Evolutionary conservation across 2,888 invertebrate genomes (phyloP).

Genomic region (Ormyrus labotus): DNA sequence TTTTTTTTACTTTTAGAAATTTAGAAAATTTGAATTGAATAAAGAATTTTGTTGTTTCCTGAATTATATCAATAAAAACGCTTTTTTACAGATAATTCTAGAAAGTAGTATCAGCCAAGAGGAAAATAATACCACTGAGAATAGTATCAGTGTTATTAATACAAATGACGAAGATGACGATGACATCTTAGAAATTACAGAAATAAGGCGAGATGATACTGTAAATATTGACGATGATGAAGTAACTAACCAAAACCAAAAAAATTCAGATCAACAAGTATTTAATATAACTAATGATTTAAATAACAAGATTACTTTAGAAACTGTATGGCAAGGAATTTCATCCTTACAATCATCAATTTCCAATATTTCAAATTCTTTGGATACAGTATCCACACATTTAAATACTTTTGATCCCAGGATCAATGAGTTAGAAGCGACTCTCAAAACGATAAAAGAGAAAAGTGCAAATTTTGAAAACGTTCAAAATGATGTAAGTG

Average conservation of each 20-base stretch:
- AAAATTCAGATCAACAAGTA: background rate
- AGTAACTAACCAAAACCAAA: background rate
- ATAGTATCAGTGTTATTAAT: no score
- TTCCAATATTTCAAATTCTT: conserved; percentile 48
- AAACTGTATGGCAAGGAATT: conserved; percentile 53
- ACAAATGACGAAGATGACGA: conserved; percentile 1
- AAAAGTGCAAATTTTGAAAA: conserved; percentile 48
- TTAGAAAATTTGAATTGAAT: no score
- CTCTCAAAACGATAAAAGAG: conserved; percentile 38
- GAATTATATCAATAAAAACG: no score
- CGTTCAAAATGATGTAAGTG: conserved; percentile 48
- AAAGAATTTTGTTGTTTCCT: no score
- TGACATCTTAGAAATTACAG: background rate
- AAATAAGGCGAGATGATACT: background rate
- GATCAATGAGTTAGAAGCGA: conserved; percentile 46
- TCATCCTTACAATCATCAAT: conserved; percentile 44
- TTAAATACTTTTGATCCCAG: conserved; percentile 53
- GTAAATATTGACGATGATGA: background rate
- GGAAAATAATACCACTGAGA: no score
- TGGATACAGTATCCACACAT: conserved; percentile 45
- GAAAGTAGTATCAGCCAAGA: background rate
- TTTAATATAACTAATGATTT: conserved; percentile 16
- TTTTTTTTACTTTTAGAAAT: no score
- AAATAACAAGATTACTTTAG: conserved; percentile 44
- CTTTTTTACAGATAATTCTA: conserved; percentile 21